Base-by-base conservation (phyloP, 2,797 vertebrate species). In the Taenioides sp. region DNA sequence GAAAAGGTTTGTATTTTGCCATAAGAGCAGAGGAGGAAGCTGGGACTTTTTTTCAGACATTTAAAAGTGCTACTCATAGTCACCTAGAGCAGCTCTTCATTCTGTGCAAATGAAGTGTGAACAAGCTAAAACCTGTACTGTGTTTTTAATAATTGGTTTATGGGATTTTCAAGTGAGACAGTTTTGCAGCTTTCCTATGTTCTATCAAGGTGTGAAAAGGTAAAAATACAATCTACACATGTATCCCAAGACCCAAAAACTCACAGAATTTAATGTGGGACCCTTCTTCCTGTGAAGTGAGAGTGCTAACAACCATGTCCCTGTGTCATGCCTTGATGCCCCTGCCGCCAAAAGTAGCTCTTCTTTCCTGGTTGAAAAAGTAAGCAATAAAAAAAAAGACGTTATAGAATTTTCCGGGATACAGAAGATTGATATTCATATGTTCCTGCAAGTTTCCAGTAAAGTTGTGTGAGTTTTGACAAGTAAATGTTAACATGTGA, bases 51-150 rank as follows among this genome's bases (percentile, higher is more conserved):
- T 25, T 57, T 57, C 23, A 57, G 22, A 57, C 25, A 59, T 59
- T 28, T 6, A 52, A 18, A 52, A n/a, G 50, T 52, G 50, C 50
- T n/a, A n/a, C 17, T 52, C 25, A 4, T 3, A 16, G 23, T 28
- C 57, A 59, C 57, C 59, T 31, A 31, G 31, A 20, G 28, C 22
- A 61, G 28, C 14, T 43, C 40, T 47, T 18, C 59, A 18, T 31
- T 60, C 18, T 62, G 57, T 28, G 57, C 57, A 59, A 59, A 59
- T 27, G 59, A 61, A 61, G 59, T 61, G 59, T 61, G 59, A 61
- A 61, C 27, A n/a, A 61, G 17, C 28, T n/a, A 14, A 37, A 34
- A 62, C 18, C 60, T 34, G 28, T 11, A 57, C 22, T 12, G 54
- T 57, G n/a, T 54, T 58, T 28, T 60, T 60, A 60, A 20, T 60